These are phyloP conservation scores for Andrena fulva DNA, from an alignment of 2,888 invertebrate genomes.

Conservation along the genomic window DNA sequence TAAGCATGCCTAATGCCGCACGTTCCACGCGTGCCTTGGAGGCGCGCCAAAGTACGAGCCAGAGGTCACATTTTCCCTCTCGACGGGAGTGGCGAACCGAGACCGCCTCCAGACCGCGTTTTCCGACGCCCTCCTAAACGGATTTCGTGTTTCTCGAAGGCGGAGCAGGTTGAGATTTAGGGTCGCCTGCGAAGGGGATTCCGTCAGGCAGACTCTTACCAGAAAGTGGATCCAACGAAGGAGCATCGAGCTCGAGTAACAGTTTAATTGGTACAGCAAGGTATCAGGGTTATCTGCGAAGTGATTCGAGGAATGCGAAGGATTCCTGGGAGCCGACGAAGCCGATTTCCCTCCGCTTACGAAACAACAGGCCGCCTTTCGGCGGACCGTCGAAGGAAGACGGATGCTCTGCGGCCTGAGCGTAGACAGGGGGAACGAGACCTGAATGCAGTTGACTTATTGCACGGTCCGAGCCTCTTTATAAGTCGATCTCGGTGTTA, in stretches of 20 bases:
- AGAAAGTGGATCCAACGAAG: conserved; percentile 17
- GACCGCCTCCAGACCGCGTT: neutral
- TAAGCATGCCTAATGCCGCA: conserved; percentile 62
- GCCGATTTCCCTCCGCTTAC: conserved; percentile 21
- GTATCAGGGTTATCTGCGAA: conserved; percentile 10
- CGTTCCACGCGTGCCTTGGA: conserved; percentile 62
- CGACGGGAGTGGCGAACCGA: conserved; percentile 53
- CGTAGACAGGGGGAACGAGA: conserved; percentile 47
- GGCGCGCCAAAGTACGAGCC: conserved; percentile 58
- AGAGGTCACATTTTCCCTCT: conserved; percentile 65
- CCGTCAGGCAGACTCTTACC: neutral
- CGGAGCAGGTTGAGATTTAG: neutral
- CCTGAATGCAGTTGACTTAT: conserved; percentile 63
- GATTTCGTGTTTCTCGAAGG: neutral
- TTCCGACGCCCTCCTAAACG: too few species aligned
- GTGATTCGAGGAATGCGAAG: conserved; percentile 17
- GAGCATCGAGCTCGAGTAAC: neutral
- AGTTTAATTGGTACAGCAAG: conserved; percentile 3
- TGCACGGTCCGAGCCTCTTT: conserved; percentile 48
- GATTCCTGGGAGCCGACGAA: neutral
- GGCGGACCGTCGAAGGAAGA: conserved; percentile 36
- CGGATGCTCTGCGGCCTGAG: conserved; percentile 48
- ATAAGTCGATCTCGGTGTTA: conserved; percentile 58
- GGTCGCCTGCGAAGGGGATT: neutral
- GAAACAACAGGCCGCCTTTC: conserved; percentile 23